Percentiles rank a stretch among this genome's conserved stretches.
Conservation (phyloP, 92 coral and sea anemone genomes). For the Porites lobata region DNA sequence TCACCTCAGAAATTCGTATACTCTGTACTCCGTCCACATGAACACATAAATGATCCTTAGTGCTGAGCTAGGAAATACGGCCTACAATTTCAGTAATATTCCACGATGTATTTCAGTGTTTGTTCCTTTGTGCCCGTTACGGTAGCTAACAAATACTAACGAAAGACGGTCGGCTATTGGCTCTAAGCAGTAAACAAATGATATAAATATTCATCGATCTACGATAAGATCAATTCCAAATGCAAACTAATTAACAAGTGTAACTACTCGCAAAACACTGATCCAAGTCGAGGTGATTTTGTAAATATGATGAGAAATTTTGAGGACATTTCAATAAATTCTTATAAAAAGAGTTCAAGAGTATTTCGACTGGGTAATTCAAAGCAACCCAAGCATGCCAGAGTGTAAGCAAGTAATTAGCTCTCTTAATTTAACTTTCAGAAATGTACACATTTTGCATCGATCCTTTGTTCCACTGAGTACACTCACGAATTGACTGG, state of each 20-base stretch:
- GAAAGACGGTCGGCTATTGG: conserved; percentile 45
- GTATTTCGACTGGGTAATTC: background rate
- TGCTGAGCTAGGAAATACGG: background rate
- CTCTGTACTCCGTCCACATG: background rate
- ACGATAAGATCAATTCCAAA: conserved; percentile 45
- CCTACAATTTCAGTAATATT: conserved; percentile 25
- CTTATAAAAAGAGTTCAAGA: background rate
- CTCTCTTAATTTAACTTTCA: conserved; percentile 24
- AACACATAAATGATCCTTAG: background rate
- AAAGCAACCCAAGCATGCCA: background rate
- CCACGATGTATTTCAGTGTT: conserved; percentile 43
- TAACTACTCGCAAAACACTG: background rate
- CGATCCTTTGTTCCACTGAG: conserved; percentile 18
- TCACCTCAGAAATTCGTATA: background rate
- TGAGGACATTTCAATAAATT: background rate
- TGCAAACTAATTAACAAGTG: conserved; percentile 38
- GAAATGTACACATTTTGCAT: conserved; percentile 29
- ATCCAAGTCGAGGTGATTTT: background rate
- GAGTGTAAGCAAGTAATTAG: conserved; percentile 35
- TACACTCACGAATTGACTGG: conserved; percentile 1
- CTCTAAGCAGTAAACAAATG: conserved; percentile 39
- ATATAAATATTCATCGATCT: conserved; percentile 44
- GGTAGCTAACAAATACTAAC: conserved; percentile 61
- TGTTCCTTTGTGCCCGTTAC: conserved; percentile 39
- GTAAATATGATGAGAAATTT: background rate